Percentiles rank a stretch among this genome's conserved stretches.
phyloP scores from a whole-genome alignment of 2,888 invertebrate species.

The Drosophila anomelani region DNA sequence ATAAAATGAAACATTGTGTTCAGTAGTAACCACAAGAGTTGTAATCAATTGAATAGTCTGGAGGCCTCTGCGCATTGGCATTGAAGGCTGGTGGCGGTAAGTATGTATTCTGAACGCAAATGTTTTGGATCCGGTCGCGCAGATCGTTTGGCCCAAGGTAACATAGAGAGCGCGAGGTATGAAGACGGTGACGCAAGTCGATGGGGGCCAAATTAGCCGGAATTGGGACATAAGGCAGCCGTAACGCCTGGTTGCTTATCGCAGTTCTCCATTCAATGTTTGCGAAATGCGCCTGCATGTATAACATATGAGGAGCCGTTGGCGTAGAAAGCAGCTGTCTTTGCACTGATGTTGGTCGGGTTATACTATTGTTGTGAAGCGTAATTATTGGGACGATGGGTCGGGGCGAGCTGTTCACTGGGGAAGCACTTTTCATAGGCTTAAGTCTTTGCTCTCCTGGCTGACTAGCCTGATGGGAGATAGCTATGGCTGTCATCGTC shows the following conservation, averaged over 20 bases:
- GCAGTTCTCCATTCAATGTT: conserved; percentile 11
- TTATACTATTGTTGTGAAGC: conserved; percentile 6
- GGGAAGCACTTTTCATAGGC: no score
- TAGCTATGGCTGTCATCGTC: background rate
- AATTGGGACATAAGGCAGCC: background rate
- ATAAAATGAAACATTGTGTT: background rate
- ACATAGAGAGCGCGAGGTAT: background rate
- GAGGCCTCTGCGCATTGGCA: conserved; percentile 1
- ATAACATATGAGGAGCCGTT: background rate
- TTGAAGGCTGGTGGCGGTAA: background rate
- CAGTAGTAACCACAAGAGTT: conserved; percentile 5
- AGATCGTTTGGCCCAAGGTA: conserved; percentile 12
- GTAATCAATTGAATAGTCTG: background rate
- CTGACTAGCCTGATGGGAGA: background rate
- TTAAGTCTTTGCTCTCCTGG: background rate
- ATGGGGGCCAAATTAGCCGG: background rate
- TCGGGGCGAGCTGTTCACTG: background rate
- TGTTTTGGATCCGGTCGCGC: conserved; percentile 14
- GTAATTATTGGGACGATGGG: conserved; percentile 19
- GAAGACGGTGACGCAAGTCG: conserved; percentile 24
- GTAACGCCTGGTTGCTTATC: background rate
- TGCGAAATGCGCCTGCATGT: background rate
- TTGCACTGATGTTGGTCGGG: background rate
- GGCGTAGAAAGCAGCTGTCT: background rate
- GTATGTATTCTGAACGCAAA: background rate